Evolutionary conservation across 1,140 invertebrate genomes (phyloP).

Genomic region (Mycetomoellerius zeteki): DNA sequence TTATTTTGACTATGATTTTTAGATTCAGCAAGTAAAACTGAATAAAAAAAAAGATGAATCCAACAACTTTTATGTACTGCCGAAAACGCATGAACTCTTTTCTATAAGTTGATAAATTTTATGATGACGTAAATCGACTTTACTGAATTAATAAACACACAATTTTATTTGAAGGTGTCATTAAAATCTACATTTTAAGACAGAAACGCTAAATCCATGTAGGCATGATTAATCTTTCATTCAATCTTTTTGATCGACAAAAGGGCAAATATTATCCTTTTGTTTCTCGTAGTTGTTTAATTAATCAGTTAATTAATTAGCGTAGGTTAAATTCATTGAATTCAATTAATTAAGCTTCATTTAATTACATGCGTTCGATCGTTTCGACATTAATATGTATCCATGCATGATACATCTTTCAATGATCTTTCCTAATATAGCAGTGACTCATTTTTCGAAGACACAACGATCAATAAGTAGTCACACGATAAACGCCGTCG

Average conservation of each 20-base stretch:
- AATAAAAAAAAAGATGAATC: too few species aligned
- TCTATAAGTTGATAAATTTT: too few species aligned
- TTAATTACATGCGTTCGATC: background rate
- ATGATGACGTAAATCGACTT: too few species aligned
- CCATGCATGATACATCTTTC: background rate
- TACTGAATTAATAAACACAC: background rate
- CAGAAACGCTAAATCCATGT: background rate
- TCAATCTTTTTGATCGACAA: background rate
- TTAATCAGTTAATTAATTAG: conserved; percentile 35
- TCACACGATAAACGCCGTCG: background rate
- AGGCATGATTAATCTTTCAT: background rate
- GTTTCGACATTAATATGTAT: background rate
- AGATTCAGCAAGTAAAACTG: too few species aligned
- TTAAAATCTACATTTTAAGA: background rate
- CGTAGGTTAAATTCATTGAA: background rate
- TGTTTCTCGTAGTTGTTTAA: background rate
- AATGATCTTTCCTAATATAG: background rate
- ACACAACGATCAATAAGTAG: conserved; percentile 37
- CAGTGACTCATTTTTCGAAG: conserved; percentile 32
- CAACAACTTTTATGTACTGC: too few species aligned
- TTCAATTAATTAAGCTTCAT: conserved; percentile 13
- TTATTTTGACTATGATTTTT: too few species aligned
- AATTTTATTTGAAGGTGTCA: background rate
- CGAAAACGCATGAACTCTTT: too few species aligned
- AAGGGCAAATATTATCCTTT: background rate